Base-by-base conservation (phyloP, 2,888 invertebrate species). In the Phortica okadai region DNA sequence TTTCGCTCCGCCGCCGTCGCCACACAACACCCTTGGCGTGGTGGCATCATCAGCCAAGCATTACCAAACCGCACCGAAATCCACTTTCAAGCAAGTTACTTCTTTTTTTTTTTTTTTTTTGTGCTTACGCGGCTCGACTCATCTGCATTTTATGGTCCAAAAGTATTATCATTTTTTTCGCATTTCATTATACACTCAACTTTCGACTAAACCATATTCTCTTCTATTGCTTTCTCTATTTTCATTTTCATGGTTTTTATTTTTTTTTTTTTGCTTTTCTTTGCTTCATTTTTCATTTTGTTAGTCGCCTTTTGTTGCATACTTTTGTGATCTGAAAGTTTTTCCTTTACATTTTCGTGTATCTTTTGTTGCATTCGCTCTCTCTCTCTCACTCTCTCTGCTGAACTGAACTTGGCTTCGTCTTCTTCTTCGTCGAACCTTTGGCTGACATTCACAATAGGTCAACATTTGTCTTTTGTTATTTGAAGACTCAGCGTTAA, bases 131-230 rank as follows among this genome's bases (percentile, higher is more conserved):
- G 86, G 84, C 89, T 89, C 88, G 86, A 84, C 89, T 89, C 88
- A 89, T 89, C 89, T 89, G 86, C 89, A 90, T 88, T 89, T 89
- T 89, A 89, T 89, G 87, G 83, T 82, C 83, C 82, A 83, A 89
- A 86, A 85, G 83, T 86, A 87, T 87, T 85, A 88, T 83, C 85
- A 88, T 88, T 88, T 88, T 88, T 89, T 87, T 83, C 82, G 87
- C 88, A 86, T 86, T 86, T 88, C 85, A 86, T 88, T 83, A 84
- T 83, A 80, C 77, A 78, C 78, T 76, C 66, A 41, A 41, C 66
- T 14, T 33, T 66, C 41, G 41, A 41, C 66, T 33, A 7, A 41
- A 8, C 59, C 59, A 42, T n/a, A 33, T 66, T 64, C 7, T 16
- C n/a, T 8, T 6, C 66, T 11, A 11, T 11, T 33, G 41, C 41